Percentiles rank a stretch among this genome's conserved stretches.
These are phyloP conservation scores for Mechanitis messenoides DNA, from an alignment of 2,888 invertebrate genomes.

Conservation along the genomic window DNA sequence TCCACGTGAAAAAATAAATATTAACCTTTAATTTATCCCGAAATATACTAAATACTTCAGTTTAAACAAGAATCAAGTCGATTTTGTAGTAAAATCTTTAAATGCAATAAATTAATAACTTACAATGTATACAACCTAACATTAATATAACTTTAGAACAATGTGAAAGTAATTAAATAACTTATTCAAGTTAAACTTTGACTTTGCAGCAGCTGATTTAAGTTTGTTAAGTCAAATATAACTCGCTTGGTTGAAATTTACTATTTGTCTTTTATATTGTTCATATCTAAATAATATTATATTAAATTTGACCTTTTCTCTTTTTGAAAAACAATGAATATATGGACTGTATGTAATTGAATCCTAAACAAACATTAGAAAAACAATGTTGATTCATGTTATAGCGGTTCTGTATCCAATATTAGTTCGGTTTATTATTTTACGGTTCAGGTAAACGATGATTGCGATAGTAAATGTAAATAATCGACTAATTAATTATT, in stretches of 20 bases:
- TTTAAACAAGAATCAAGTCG: too few species aligned
- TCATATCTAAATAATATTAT: background rate
- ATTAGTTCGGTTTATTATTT: slow-evolving; percentile 2
- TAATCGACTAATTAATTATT: slow-evolving; percentile 1
- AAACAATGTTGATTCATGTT: too few species aligned
- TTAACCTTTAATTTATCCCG: too few species aligned
- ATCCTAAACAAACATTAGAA: too few species aligned
- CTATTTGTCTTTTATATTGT: background rate
- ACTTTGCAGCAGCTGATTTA: background rate
- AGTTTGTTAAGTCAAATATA: slow-evolving; percentile 3
- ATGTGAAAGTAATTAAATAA: background rate
- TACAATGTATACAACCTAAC: background rate
- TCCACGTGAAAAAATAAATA: too few species aligned
- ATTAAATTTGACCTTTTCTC: background rate
- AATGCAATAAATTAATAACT: too few species aligned
- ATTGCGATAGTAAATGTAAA: background rate
- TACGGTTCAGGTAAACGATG: background rate
- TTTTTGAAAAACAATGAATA: too few species aligned
- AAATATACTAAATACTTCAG: too few species aligned
- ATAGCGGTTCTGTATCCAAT: background rate
- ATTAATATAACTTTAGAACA: background rate
- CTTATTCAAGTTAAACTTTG: background rate
- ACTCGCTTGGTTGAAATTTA: background rate
- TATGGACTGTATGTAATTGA: too few species aligned
- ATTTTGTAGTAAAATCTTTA: too few species aligned